Evolutionary conservation across 2,888 invertebrate species (phyloP).

Genomic region (Baccha elongata): DNA sequence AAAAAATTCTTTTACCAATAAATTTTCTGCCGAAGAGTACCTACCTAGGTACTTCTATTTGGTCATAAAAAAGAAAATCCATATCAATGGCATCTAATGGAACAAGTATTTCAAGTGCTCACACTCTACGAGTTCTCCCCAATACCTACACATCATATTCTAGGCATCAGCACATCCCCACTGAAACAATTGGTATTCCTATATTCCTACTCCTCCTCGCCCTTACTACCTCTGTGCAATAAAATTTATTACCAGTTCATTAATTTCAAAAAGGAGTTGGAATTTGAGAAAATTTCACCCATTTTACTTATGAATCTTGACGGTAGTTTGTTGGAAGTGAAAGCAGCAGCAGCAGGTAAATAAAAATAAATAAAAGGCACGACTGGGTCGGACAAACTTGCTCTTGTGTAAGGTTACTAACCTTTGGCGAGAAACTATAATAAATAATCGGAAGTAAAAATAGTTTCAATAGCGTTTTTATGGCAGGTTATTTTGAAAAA

Average conservation of each 20-base stretch:
- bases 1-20: constrained; percentile 33
- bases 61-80: constrained; percentile 16
- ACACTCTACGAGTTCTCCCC: constrained; percentile 43
- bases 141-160: neutral
- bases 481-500: too few relatives aligned
- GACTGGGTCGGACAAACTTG: too few relatives aligned
- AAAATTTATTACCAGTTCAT: constrained; percentile 70
- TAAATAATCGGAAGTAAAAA: too few relatives aligned
- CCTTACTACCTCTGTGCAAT: constrained; percentile 24
- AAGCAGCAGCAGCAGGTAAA: constrained; percentile 14
- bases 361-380: neutral
- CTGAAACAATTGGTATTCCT: constrained; percentile 17
- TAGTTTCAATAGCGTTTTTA: too few relatives aligned
- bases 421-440: too few relatives aligned
- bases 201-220: neutral
- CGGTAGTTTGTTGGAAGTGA: constrained; percentile 14
- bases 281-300: constrained; percentile 41
- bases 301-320: constrained; percentile 35
- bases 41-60: too few relatives aligned
- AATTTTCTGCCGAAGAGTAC: constrained; percentile 42
- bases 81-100: constrained; percentile 64
- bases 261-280: constrained; percentile 64
- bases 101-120: constrained; percentile 60
- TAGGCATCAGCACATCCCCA: neutral
- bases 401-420: too few relatives aligned